Evolutionary conservation across 2,113 vertebrate species (phyloP), one percentile per base, ranked within the genome.

Genomic region (Rhea americana): DNA sequence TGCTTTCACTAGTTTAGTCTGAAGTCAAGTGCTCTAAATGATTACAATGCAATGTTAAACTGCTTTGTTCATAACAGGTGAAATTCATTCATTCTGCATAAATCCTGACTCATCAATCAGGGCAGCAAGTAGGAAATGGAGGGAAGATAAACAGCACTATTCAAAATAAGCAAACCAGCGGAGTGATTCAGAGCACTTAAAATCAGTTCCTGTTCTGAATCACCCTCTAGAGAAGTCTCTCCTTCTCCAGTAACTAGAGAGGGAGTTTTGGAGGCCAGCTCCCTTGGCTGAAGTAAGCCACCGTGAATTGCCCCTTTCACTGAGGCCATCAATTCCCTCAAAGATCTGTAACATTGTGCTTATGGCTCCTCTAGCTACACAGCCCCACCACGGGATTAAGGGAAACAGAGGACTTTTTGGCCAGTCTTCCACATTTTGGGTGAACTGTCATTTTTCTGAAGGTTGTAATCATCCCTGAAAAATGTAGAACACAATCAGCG

Each of bases 51-150:
- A 66, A 55, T 72, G 15, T 53, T 24, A 63, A 79, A 30, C 39
- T 48, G n/a, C 81, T 84, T 83, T 96, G 92, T 93, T 96, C 90
- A 90, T 53, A 84, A 91, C 93, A 93, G 82, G 83, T 88, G 76
- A 91, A 89, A 84, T 82, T 70, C 88, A 91, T 83, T 95, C 91
- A 94, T 90, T 91, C 62, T 86, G 48, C 66, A 88, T 86, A 93
- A 95, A 89, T 73, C 76, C 74, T 94, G 70, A 85, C 65, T 90
- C 92, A 94, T 90, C 85, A 85, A 28, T 95, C 77, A 89, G 53
- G 62, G 83, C 77, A 95, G 70, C 32, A 84, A 93, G 85, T 83
- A 75, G 48, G 87, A 90, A 86, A 93, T 28, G 41, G 45, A 93
- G 45, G 66, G 41, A 91, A 95, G 86, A 84, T 82, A 89, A 91